Evolutionary conservation across 2,113 vertebrate genomes (phyloP).

Genomic region (Spea bombifrons): DNA sequence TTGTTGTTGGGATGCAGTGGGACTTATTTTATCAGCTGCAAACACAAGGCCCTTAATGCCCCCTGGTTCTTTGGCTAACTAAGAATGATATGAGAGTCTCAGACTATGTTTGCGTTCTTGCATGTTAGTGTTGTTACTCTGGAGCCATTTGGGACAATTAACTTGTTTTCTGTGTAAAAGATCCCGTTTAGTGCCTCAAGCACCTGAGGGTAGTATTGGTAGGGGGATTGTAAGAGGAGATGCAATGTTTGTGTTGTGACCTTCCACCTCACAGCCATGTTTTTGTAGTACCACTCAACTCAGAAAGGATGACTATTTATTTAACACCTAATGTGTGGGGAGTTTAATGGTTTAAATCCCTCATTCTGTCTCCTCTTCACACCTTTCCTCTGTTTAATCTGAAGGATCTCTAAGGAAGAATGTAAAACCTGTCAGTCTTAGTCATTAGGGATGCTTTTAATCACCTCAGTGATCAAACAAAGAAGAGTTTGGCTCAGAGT

Average conservation of each 20-base stretch:
- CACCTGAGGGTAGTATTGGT: slow-evolving; percentile 22
- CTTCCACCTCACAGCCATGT: slow-evolving; percentile 36
- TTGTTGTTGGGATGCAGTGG: slow-evolving; percentile 24
- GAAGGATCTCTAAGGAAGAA: slow-evolving; percentile 18
- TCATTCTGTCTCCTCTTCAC: slow-evolving; percentile 35
- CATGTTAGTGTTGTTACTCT: slow-evolving; percentile 11
- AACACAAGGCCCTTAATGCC: background rate
- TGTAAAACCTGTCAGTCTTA: slow-evolving; percentile 33
- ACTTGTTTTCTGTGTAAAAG: slow-evolving; percentile 29
- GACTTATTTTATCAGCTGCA: slow-evolving; percentile 33
- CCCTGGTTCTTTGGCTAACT: slow-evolving; percentile 13
- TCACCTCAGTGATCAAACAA: slow-evolving; percentile 22
- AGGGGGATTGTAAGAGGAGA: slow-evolving; percentile 42
- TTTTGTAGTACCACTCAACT: slow-evolving; percentile 43
- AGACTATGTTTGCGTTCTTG: slow-evolving; percentile 32
- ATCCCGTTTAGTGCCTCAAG: slow-evolving; percentile 30
- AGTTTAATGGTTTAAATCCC: slow-evolving; percentile 43
- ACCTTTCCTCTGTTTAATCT: slow-evolving; percentile 35
- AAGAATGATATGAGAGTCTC: slow-evolving; percentile 9
- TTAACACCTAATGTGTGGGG: slow-evolving; percentile 47
- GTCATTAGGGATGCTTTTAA: slow-evolving; percentile 35
- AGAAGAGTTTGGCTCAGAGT: slow-evolving; percentile 6
- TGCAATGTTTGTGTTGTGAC: slow-evolving; percentile 40
- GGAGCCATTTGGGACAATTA: slow-evolving; percentile 40
- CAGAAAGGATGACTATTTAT: slow-evolving; percentile 46